Evolutionary conservation across 2,888 invertebrate species (phyloP), one percentile per base, ranked within the genome.

Genomic region (Cantharis rustica): DNA sequence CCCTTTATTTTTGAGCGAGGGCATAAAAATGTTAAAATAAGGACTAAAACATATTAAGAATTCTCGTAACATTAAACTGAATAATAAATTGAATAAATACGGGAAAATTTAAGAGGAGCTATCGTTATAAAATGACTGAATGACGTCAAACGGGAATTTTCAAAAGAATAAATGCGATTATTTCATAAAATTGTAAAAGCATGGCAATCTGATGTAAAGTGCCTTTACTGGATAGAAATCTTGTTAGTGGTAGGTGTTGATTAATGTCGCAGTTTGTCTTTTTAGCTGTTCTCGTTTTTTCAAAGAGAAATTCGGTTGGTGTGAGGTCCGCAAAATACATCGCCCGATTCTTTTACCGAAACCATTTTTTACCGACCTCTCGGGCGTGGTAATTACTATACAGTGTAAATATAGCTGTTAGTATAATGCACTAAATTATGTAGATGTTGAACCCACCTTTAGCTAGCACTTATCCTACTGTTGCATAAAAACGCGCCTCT

Each of bases 341-440:
- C 72, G n/a, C 26, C 69, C n/a, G 23, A 13, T 23, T 23, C 69
- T 27, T 23, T 20, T 47, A 10, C 72, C 72, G 62, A 17, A 47
- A 47, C 62, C 61, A 73, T 74, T 63, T 62, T 23, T 69, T 63
- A 64, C 31, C 16, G 63, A 27, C 61, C 47, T 64, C 61, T 69
- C 31, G 69, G 47, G 70, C 70, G 31, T 69, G 69, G 63, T 74
- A 74, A 74, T 74, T 74, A 69, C 69, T 74, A 69, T 74, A 74
- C 64, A 69, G 74, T 73, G 74, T 63, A 70, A 63, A 74, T 69
- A 74, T 69, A 74, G 74, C 74, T 70, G 70, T 74, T 62, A 69
- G 31, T n/a, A 69, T 74, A 74, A 74, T 74, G 70, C 69, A 70
- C 47, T 70, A 74, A 64, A 74, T 74, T 74, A 74, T 70, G 64